These are phyloP conservation scores for Agrenia bidenticulata DNA, from an alignment of 2,888 invertebrate genomes.

Conservation along the genomic window DNA sequence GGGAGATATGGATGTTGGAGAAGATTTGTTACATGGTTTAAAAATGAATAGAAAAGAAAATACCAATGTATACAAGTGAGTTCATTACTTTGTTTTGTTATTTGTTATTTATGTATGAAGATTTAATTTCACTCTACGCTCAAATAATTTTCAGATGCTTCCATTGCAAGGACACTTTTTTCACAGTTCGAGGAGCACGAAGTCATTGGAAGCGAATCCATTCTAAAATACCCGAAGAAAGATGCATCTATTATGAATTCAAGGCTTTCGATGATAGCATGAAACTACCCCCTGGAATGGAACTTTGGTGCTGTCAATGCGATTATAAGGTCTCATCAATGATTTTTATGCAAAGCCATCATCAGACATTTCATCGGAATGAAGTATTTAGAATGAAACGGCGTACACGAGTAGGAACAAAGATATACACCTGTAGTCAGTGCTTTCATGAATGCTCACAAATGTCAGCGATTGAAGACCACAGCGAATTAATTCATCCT, in stretches of 20 bases:
- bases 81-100: background rate
- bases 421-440: slow-evolving; percentile 25
- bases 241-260: slow-evolving; percentile 32
- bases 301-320: slow-evolving; percentile 41
- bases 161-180: slow-evolving; percentile 55
- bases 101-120: too few relatives aligned
- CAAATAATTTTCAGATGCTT: slow-evolving; percentile 55
- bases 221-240: slow-evolving; percentile 24
- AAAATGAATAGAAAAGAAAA: background rate
- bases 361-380: slow-evolving; percentile 32
- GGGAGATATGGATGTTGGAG: background rate
- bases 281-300: slow-evolving; percentile 25
- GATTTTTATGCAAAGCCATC: slow-evolving; percentile 34
- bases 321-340: slow-evolving; percentile 30
- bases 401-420: background rate
- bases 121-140: too few relatives aligned
- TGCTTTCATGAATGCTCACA: slow-evolving; percentile 55
- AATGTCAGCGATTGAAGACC: slow-evolving; percentile 55
- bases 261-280: slow-evolving; percentile 26
- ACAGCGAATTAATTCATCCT: slow-evolving; percentile 57
- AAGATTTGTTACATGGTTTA: background rate
- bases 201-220: slow-evolving; percentile 38
- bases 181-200: slow-evolving; percentile 45
- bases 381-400: slow-evolving; percentile 31
- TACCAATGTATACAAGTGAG: slow-evolving; percentile 22